Conservation (phyloP, 2,113 vertebrate genomes). For the Baryphthengus martii region DNA sequence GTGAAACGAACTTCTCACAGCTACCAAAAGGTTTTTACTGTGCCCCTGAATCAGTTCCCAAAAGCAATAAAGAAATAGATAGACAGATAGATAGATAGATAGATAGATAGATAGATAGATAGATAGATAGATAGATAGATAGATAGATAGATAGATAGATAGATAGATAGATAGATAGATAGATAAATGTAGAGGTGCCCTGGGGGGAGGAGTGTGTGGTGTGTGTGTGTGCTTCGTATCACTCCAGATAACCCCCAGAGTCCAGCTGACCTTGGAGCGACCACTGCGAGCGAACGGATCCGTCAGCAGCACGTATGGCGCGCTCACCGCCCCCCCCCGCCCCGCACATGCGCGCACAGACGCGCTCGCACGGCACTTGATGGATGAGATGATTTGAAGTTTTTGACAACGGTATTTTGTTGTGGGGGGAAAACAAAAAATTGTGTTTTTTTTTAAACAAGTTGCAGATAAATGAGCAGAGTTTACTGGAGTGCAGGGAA, state of each 20-base stretch:
- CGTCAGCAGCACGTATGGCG: not conserved
- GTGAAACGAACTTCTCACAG: not conserved
- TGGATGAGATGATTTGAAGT: conserved; percentile 53
- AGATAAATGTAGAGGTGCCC: not conserved
- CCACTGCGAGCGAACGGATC: not conserved
- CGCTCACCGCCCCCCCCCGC: not conserved
- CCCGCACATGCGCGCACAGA: not conserved
- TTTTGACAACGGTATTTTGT: conserved; percentile 59
- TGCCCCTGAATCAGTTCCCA: not conserved
- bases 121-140: too few relatives aligned
- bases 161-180: too few relatives aligned
- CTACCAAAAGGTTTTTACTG: not conserved
- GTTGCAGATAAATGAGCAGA: conserved; percentile 60
- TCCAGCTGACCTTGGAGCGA: not conserved
- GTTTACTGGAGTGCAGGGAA: conserved; percentile 39
- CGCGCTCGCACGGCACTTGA: not conserved
- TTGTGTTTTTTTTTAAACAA: conserved; percentile 4
- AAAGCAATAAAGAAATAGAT: not conserved
- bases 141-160: too few relatives aligned
- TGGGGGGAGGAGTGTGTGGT: not conserved
- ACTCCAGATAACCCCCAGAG: not conserved
- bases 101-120: too few relatives aligned
- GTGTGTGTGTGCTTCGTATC: not conserved
- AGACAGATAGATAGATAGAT: too few relatives aligned
- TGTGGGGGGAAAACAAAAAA: not conserved